Evolutionary conservation across 2,888 invertebrate species (phyloP).

Genomic region (Hirtodrosophila histrioides): DNA sequence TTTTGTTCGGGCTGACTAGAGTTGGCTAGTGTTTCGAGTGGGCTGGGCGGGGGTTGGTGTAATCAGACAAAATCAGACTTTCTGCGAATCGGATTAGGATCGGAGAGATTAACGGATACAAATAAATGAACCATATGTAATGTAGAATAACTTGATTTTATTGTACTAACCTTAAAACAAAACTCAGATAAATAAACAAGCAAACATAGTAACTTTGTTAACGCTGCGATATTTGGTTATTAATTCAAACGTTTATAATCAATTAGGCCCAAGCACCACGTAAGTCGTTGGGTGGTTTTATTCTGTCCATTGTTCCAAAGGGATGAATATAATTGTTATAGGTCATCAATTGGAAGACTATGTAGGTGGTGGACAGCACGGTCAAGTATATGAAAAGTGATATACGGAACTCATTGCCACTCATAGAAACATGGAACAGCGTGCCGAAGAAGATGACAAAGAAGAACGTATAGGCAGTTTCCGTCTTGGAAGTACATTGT

Average conservation of each 20-base stretch:
- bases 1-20: slow-evolving; percentile 44
- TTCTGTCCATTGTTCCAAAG: slow-evolving; percentile 25
- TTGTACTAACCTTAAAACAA: no score
- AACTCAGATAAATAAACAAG: no score
- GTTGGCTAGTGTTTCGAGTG: slow-evolving; percentile 18
- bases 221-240: no score
- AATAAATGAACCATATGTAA: not conserved
- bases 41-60: slow-evolving; percentile 9
- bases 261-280: slow-evolving; percentile 20
- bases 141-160: no score
- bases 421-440: slow-evolving; percentile 49
- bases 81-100: slow-evolving; percentile 18
- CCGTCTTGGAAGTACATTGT: slow-evolving; percentile 10
- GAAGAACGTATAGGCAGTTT: slow-evolving; percentile 16
- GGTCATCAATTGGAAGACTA: slow-evolving; percentile 15
- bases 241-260: no score
- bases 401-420: slow-evolving; percentile 51
- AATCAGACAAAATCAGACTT: slow-evolving; percentile 25
- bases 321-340: slow-evolving; percentile 10
- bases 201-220: no score
- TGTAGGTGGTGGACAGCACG: slow-evolving; percentile 5
- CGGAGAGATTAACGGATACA: not conserved
- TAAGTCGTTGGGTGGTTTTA: not conserved
- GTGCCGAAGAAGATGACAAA: slow-evolving; percentile 18
- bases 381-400: slow-evolving; percentile 48